Evolutionary conservation across 2,797 vertebrate genomes (phyloP).

Genomic region (Lemur catta): DNA sequence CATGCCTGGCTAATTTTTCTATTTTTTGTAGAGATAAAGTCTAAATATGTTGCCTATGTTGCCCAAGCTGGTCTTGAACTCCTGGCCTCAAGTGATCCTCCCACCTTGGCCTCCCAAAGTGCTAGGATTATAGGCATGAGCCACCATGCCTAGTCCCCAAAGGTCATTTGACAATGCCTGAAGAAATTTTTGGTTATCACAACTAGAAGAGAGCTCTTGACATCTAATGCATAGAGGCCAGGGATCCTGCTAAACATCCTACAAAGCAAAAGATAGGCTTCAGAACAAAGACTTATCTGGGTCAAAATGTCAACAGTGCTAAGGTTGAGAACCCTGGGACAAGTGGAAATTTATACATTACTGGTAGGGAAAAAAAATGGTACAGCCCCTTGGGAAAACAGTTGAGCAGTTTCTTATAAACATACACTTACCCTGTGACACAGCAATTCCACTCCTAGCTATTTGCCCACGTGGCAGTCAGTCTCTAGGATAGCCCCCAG

Average conservation of each 20-base stretch:
- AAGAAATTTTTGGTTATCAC: not conserved
- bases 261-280: not conserved
- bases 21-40: no score
- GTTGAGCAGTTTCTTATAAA: not conserved
- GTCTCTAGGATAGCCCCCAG: not conserved
- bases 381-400: not conserved
- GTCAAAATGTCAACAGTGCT: not conserved
- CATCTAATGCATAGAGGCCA: not conserved
- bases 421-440: not conserved
- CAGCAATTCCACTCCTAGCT: not conserved
- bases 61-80: no score
- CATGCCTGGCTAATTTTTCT: no score
- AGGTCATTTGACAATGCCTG: not conserved
- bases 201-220: not conserved
- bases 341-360: not conserved
- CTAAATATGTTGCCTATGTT: no score
- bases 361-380: not conserved
- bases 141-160: not conserved
- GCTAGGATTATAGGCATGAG: not conserved
- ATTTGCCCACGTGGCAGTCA: not conserved
- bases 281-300: not conserved
- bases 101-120: no score
- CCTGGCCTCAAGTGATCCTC: no score
- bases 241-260: not conserved
- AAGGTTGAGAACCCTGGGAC: not conserved